Conservation (phyloP, 1,140 invertebrate species). For the Dryas iulia region DNA sequence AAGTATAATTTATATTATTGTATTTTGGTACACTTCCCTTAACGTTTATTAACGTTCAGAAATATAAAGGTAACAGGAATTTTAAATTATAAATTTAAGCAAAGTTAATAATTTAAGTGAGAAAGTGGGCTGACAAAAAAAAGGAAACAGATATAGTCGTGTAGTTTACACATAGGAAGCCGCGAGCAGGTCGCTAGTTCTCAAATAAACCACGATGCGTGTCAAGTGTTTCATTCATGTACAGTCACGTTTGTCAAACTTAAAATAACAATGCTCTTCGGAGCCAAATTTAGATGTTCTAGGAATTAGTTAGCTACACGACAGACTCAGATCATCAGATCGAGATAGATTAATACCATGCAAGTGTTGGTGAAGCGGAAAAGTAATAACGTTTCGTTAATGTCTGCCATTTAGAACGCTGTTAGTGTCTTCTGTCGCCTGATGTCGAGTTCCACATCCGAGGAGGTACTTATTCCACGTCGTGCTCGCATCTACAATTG, state of each 20-base stretch:
- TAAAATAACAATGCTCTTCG: slow-evolving; percentile 30
- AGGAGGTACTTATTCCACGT: slow-evolving; percentile 60
- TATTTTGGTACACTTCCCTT: too few relatives aligned
- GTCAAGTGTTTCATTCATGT: slow-evolving; percentile 2
- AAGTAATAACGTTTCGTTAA: slow-evolving; percentile 73
- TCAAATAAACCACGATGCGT: not conserved
- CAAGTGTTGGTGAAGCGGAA: slow-evolving; percentile 64
- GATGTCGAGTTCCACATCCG: slow-evolving; percentile 46
- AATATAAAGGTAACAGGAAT: too few relatives aligned
- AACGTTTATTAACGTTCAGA: too few relatives aligned
- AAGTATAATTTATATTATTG: too few relatives aligned
- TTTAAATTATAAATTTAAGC: too few relatives aligned
- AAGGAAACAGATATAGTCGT: too few relatives aligned
- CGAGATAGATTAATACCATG: slow-evolving; percentile 68
- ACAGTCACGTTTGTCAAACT: slow-evolving; percentile 39
- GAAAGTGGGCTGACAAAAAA: too few relatives aligned
- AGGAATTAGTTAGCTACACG: slow-evolving; percentile 49
- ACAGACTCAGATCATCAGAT: slow-evolving; percentile 55
- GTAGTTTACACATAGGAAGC: too few relatives aligned
- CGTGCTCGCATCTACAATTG: slow-evolving; percentile 38
- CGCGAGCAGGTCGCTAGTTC: too few relatives aligned
- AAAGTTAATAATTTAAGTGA: too few relatives aligned
- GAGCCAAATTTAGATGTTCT: slow-evolving; percentile 51
- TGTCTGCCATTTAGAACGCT: slow-evolving; percentile 68
- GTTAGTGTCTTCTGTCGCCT: slow-evolving; percentile 59